Evolutionary conservation across 1,140 invertebrate species (phyloP).

Genomic region (Colletes latitarsis): DNA sequence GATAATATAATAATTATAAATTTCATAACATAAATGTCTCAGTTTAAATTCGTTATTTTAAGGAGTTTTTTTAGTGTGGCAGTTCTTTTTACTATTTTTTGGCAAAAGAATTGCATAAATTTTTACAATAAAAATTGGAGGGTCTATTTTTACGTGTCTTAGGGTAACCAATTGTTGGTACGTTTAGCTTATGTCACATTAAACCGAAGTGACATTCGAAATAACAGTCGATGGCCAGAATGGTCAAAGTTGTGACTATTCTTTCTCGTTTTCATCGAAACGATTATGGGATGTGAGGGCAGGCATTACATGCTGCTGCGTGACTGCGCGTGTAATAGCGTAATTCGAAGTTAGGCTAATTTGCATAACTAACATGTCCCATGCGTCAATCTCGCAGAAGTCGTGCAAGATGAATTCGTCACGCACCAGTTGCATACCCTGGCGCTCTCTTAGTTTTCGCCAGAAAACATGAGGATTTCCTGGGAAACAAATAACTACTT

Average conservation of each 20-base stretch:
- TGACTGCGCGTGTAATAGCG: constrained; percentile 39
- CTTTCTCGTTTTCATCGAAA: constrained; percentile 53
- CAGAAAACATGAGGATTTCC: constrained; percentile 56
- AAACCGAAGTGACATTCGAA: neutral
- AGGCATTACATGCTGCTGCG: constrained; percentile 48
- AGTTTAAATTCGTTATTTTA: too few species aligned
- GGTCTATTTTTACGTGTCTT: too few species aligned
- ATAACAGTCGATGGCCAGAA: neutral
- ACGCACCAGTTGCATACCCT: neutral
- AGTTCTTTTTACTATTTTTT: too few species aligned
- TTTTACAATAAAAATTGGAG: too few species aligned
- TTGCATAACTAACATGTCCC: constrained; percentile 52
- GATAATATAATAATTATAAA: too few species aligned
- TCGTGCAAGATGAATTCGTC: constrained; percentile 48
- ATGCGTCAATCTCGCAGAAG: constrained; percentile 39
- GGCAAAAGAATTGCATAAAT: too few species aligned
- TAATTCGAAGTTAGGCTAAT: constrained; percentile 55
- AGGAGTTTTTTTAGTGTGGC: too few species aligned
- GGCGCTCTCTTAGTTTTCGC: constrained; percentile 36
- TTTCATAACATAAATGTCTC: too few species aligned
- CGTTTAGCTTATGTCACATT: too few species aligned
- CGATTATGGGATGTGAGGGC: constrained; percentile 46
- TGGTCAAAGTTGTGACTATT: constrained; percentile 48
- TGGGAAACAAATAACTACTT: constrained; percentile 57
- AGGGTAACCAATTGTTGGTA: too few species aligned